Evolutionary conservation across 2,113 vertebrate genomes (phyloP).

Genomic region (Otus sunia): DNA sequence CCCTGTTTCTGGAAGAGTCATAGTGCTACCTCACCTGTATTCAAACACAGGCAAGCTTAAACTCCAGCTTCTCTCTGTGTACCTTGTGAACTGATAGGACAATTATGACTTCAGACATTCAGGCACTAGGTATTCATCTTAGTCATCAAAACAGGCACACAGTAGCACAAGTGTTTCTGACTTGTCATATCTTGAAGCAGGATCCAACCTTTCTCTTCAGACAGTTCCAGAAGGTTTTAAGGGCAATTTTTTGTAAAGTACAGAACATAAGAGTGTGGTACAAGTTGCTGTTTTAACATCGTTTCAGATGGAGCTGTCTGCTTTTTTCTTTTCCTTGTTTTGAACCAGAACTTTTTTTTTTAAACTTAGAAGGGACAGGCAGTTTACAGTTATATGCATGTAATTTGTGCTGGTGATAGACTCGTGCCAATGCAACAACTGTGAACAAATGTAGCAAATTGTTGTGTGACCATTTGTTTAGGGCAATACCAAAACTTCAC

Average conservation of each 20-base stretch:
- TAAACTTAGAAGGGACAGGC: neutral
- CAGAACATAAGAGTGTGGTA: rapidly evolving
- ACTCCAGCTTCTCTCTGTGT: neutral
- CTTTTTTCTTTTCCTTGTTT: neutral
- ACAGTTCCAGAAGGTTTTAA: neutral
- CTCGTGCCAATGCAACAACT: neutral
- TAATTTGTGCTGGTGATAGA: neutral
- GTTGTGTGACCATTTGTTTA: neutral
- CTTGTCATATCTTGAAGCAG: neutral
- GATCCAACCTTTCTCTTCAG: neutral
- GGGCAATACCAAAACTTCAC: neutral
- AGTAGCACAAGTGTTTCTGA: neutral
- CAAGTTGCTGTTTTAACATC: neutral
- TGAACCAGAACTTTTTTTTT: neutral
- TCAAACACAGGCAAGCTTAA: neutral
- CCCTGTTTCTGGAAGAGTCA: neutral
- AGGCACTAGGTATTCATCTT: neutral
- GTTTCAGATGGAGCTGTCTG: neutral
- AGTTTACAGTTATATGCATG: neutral
- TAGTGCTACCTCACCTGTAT: neutral
- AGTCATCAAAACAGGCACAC: neutral
- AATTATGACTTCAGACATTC: neutral
- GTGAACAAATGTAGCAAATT: neutral
- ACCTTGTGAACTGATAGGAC: neutral
- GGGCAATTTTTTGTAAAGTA: neutral